Conservation (phyloP, 2,113 vertebrate genomes). For the Corvus cornix region DNA sequence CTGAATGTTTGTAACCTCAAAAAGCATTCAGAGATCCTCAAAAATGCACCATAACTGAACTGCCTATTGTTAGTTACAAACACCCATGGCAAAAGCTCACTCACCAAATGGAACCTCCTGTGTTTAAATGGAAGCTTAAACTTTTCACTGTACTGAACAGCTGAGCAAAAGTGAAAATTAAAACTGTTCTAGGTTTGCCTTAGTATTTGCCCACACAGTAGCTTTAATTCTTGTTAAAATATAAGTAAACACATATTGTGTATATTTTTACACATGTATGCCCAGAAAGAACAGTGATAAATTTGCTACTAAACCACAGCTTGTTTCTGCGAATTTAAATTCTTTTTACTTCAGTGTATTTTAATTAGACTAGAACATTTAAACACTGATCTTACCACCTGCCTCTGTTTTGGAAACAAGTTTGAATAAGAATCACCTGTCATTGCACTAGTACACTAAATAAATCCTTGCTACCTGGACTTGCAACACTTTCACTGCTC, state of each 20-base stretch:
- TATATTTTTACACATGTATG: not conserved
- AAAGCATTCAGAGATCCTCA: not conserved
- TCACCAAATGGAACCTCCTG: not conserved
- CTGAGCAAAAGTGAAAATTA: not conserved
- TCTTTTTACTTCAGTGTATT: not conserved
- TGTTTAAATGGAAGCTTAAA: not conserved
- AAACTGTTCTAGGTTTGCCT: not conserved
- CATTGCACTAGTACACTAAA: not conserved
- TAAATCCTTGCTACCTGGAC: not conserved
- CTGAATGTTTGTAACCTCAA: not conserved
- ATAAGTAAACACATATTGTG: rapidly evolving
- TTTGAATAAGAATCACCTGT: not conserved
- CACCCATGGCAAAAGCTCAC: not conserved
- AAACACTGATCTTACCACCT: not conserved
- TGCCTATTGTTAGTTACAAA: not conserved
- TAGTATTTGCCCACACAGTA: not conserved
- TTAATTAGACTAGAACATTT: not conserved
- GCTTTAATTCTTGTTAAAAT: not conserved
- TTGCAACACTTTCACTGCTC: not conserved
- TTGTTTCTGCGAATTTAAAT: not conserved
- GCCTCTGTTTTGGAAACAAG: not conserved
- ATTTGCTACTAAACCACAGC: not conserved
- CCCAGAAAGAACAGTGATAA: not conserved
- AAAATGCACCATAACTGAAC: not conserved
- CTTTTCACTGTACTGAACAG: not conserved